phyloP scores from a whole-genome alignment of 1,140 invertebrate species.

The Bombus pyrosoma region DNA sequence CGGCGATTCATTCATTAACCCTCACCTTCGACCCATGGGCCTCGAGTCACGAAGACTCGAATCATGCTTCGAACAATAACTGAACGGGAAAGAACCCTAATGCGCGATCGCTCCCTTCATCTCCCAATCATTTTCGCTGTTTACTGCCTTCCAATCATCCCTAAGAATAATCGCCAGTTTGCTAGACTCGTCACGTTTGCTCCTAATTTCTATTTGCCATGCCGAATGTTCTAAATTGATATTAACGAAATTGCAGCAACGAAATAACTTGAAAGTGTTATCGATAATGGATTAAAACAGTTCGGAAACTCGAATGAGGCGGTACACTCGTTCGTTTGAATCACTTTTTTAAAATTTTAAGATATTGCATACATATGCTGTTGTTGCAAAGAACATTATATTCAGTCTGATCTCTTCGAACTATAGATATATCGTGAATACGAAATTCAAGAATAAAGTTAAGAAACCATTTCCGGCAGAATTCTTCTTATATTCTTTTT shows the following conservation, averaged over 20 bases:
- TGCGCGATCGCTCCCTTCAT: constrained; percentile 47
- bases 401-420: neutral
- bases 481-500: neutral
- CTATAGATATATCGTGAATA: neutral
- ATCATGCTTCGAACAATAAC: constrained; percentile 75
- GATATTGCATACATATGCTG: neutral
- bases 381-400: neutral
- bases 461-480: neutral
- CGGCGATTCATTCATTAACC: constrained; percentile 82
- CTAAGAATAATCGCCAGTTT: neutral
- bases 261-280: neutral
- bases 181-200: neutral
- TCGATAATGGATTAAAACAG: neutral
- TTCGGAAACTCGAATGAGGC: neutral
- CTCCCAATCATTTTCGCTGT: constrained; percentile 36
- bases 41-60: constrained; percentile 61
- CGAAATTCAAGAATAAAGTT: too few species aligned
- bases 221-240: neutral
- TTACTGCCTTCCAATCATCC: neutral
- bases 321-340: neutral
- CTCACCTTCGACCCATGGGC: constrained; percentile 77
- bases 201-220: neutral
- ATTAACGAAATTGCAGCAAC: neutral
- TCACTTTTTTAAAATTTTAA: neutral
- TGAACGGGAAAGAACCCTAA: constrained; percentile 71